Evolutionary conservation across 2,797 vertebrate species (phyloP).

Genomic region (Coendou prehensilis): DNA sequence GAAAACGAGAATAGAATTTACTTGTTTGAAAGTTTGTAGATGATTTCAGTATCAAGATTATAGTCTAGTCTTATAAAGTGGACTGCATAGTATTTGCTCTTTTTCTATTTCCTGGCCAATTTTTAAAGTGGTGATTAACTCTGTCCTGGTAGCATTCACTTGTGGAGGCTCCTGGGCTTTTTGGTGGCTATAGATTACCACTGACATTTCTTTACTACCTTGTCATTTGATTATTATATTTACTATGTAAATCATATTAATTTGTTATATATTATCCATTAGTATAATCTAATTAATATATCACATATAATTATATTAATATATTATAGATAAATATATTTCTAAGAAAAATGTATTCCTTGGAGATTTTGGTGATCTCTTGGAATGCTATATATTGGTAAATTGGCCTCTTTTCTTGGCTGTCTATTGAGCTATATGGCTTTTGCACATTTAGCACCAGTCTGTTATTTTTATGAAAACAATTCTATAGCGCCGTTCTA

Average conservation of each 20-base stretch:
- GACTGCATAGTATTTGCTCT: neutral
- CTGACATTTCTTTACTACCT: neutral
- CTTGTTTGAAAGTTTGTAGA: neutral
- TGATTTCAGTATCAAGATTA: constrained; percentile 16
- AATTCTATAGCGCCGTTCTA: neutral
- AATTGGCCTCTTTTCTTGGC: neutral
- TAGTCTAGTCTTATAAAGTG: neutral
- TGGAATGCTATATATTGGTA: neutral
- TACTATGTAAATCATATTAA: neutral
- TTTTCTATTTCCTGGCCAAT: constrained; percentile 18
- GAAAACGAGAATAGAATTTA: neutral
- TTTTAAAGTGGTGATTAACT: neutral
- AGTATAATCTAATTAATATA: neutral
- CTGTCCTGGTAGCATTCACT: neutral
- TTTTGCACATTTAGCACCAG: neutral
- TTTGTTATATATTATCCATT: neutral
- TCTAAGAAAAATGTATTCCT: neutral
- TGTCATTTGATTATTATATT: neutral
- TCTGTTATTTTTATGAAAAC: constrained; percentile 41
- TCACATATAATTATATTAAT: neutral
- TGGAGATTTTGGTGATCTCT: constrained; percentile 7
- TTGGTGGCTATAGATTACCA: neutral
- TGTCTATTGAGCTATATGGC: neutral
- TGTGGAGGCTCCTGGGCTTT: neutral
- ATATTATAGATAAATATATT: neutral